phyloP scores from a whole-genome alignment of 2,888 invertebrate genomes.

The Pterostichus niger region DNA sequence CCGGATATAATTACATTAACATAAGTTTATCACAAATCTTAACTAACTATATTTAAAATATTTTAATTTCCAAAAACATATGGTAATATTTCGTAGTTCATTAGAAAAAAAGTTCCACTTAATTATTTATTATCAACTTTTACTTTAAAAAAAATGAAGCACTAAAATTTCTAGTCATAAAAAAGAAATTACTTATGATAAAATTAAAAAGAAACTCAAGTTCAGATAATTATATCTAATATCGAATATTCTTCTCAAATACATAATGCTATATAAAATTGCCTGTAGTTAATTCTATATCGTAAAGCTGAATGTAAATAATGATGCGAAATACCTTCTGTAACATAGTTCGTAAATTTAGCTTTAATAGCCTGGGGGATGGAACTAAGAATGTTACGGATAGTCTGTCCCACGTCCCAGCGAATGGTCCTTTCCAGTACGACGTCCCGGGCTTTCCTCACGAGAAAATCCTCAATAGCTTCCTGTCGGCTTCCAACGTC shows the following conservation, averaged over 20 bases:
- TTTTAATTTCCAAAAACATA: constrained; percentile 4
- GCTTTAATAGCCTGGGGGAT: constrained; percentile 80
- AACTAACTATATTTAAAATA: constrained; percentile 12
- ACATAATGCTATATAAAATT: not conserved
- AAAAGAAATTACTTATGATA: constrained; percentile 28
- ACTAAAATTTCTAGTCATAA: constrained; percentile 37
- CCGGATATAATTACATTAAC: constrained; percentile 48
- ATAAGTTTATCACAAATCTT: constrained; percentile 31
- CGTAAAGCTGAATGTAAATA: constrained; percentile 12
- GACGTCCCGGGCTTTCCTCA: constrained; percentile 79
- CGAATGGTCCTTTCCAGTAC: constrained; percentile 79
- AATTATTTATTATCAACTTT: constrained; percentile 26
- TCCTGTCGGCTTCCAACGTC: constrained; percentile 79
- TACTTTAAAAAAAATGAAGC: constrained; percentile 20
- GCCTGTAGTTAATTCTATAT: constrained; percentile 19
- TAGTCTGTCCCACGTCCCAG: constrained; percentile 78
- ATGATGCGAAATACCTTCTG: constrained; percentile 77
- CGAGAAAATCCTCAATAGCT: constrained; percentile 80
- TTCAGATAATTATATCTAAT: not conserved
- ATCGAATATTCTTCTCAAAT: too few relatives aligned
- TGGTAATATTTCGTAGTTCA: not conserved
- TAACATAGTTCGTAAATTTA: constrained; percentile 79
- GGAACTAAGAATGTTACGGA: constrained; percentile 78
- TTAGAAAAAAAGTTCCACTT: not conserved
- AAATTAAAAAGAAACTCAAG: constrained; percentile 30